A percentile compares a stretch with the other conserved stretches of the same genome.
phyloP scores from a whole-genome alignment of 1,140 invertebrate species.

The Pachyrhynchus sulphureomaculatus region DNA sequence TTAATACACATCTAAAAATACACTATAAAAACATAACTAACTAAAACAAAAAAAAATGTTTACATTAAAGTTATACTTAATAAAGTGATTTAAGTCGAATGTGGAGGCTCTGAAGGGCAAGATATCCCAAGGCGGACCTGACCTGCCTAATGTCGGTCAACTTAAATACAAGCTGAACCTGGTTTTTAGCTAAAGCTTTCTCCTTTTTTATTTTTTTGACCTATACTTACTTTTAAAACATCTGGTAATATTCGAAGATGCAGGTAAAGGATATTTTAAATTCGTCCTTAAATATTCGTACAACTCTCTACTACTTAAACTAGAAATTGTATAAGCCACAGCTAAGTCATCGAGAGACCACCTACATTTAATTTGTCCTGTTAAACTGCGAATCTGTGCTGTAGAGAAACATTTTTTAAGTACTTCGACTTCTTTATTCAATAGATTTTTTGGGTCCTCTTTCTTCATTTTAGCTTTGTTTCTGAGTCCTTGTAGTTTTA shows the following conservation, averaged over 20 bases:
- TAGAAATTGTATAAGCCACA: slow-evolving; percentile 9
- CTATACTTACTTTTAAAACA: too few relatives aligned
- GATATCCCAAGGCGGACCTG: too few relatives aligned
- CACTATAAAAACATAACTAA: too few relatives aligned
- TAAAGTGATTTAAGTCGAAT: too few relatives aligned
- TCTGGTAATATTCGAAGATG: neutral
- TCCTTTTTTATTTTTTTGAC: too few relatives aligned
- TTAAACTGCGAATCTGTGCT: neutral
- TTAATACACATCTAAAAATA: too few relatives aligned
- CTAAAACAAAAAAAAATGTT: too few relatives aligned
- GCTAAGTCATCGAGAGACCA: slow-evolving; percentile 1
- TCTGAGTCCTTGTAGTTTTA: neutral
- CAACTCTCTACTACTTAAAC: neutral
- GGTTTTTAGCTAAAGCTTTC: too few relatives aligned
- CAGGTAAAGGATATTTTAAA: slow-evolving; percentile 7
- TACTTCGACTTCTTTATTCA: neutral
- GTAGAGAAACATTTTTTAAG: neutral
- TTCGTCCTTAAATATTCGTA: neutral
- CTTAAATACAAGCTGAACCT: too few relatives aligned
- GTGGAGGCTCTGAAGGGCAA: too few relatives aligned
- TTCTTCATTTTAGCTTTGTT: neutral
- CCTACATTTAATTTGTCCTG: neutral
- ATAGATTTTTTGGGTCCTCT: neutral
- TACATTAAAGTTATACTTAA: too few relatives aligned
- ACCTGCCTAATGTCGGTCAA: too few relatives aligned